Conservation (phyloP, 2,888 invertebrate species). For the Anorthoa munda region DNA sequence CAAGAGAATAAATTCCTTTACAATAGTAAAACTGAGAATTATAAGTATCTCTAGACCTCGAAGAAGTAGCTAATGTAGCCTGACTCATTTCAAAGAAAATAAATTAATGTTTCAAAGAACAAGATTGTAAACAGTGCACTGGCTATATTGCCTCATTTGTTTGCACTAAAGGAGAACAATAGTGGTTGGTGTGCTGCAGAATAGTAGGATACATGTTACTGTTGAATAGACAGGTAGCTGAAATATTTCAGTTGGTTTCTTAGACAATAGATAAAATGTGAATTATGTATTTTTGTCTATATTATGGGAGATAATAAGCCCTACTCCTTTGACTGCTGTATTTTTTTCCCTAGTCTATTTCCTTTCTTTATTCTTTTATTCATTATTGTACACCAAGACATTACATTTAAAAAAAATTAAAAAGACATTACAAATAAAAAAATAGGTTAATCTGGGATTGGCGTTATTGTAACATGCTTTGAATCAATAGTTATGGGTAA, state of each 20-base stretch:
- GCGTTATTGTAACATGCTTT: neutral
- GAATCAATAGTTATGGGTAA: neutral
- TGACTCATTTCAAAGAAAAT: constrained; percentile 36
- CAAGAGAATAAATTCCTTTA: neutral
- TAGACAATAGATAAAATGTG: neutral
- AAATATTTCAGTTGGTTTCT: neutral
- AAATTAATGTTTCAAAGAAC: constrained; percentile 31
- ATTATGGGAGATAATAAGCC: neutral
- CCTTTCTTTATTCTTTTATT: too few species aligned
- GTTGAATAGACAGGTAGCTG: constrained; percentile 8
- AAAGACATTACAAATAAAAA: too few species aligned
- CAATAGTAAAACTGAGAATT: neutral
- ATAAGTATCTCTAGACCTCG: constrained; percentile 21
- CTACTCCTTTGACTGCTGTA: neutral
- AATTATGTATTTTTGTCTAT: neutral
- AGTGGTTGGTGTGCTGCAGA: constrained; percentile 4
- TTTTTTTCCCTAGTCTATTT: neutral
- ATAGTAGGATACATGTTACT: constrained; percentile 15
- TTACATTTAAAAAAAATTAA: too few species aligned
- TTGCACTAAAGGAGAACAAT: constrained; percentile 22
- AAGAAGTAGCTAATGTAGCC: constrained; percentile 1
- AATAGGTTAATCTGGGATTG: neutral
- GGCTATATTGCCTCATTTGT: constrained; percentile 18
- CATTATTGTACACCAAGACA: too few species aligned
- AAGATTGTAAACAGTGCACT: constrained; percentile 38